These are phyloP conservation scores for Mesocricetus auratus DNA, from an alignment of 2,113 vertebrate species.

Conservation along the genomic window DNA sequence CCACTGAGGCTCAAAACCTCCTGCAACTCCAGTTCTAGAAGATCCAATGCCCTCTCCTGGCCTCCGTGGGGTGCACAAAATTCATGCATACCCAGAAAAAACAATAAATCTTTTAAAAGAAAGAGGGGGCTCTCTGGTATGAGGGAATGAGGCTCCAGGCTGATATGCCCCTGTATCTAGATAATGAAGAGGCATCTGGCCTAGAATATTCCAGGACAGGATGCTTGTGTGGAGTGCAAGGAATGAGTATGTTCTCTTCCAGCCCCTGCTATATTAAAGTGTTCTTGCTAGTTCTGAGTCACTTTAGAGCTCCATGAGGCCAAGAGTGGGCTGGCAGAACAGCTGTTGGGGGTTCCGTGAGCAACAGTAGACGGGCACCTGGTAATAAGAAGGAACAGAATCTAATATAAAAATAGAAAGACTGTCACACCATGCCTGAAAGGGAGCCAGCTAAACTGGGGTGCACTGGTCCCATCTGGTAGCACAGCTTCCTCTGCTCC, in stretches of 20 bases:
- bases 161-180: neutral
- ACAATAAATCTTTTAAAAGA: neutral
- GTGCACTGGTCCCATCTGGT: neutral
- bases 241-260: neutral
- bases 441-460: neutral
- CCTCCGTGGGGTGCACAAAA: neutral
- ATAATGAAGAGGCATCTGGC: neutral
- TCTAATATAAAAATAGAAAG: constrained; percentile 63
- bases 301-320: constrained; percentile 38
- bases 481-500: neutral
- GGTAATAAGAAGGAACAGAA: neutral
- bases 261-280: neutral
- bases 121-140: neutral
- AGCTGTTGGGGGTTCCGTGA: constrained; percentile 49
- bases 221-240: neutral
- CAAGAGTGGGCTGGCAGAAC: constrained; percentile 1
- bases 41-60: neutral
- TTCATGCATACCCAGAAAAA: neutral
- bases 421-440: constrained; percentile 26
- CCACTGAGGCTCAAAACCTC: neutral
- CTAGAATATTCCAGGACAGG: neutral
- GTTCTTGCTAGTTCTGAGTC: constrained; percentile 31
- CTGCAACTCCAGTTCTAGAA: neutral
- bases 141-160: neutral
- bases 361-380: constrained; percentile 52